Evolutionary conservation across 2,888 invertebrate genomes (phyloP), one percentile per base, ranked within the genome.

Genomic region (Litoditis marina): DNA sequence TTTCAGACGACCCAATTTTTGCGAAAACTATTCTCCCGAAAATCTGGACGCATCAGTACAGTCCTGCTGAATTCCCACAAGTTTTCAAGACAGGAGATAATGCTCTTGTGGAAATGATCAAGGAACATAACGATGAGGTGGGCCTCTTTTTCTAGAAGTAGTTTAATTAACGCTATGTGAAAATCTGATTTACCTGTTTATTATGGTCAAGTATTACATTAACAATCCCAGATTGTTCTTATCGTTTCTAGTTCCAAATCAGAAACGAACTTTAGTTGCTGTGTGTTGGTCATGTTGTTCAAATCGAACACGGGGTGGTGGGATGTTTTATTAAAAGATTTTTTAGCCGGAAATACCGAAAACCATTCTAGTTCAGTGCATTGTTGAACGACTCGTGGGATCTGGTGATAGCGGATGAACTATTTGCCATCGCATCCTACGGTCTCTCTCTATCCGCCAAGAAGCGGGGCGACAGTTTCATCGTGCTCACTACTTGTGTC

Each of bases 341-440:
- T n/a, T n/a, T n/a, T n/a, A n/a, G n/a, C n/a, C n/a, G n/a, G n/a
- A n/a, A n/a, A 52, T 1, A 19, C 5, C 4, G 19, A 22, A 28
- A 36, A 19, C 19, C 25, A 8, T 62, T 57, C 44, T n/a, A 62
- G 62, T 22, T 56, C 11, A 52, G 22, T 49, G 27, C 34, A 2
- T 32, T 74, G 8, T 39, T 70, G 36, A 63, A 67, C 47, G 50
- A 34, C 25, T 16, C 57, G 13, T 74, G 73, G 73, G 74, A 74
- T 46, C 36, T 74, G 30, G 53, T 74, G 0, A 60, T 74, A 1
- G 52, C 66, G 27, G 74, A 74, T 49, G 69, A 74, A 32, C 44
- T 74, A 7, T 74, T 74, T 54, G 63, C 67, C 16, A 55, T 67
- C 13, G 54, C 67, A 31, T 60, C 65, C 1, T 65, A 67, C 36